Evolutionary conservation across 2,797 vertebrate species (phyloP).

Genomic region (Eidolon dupreanum): DNA sequence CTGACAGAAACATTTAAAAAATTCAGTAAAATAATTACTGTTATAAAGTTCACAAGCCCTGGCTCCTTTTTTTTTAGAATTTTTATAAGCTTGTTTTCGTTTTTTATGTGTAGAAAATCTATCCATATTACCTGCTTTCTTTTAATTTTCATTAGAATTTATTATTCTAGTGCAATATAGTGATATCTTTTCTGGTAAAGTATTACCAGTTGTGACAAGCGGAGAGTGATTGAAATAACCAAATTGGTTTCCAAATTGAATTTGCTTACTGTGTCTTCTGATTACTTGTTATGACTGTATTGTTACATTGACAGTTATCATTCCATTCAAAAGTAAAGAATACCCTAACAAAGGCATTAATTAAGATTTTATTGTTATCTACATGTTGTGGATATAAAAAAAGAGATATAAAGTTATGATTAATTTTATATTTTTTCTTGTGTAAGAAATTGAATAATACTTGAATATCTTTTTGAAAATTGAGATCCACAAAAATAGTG

Average conservation of each 20-base stretch:
- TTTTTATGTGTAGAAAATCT: not conserved
- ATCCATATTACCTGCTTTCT: not conserved
- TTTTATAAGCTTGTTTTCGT: not conserved
- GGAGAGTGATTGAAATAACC: not conserved
- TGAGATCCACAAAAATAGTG: not conserved
- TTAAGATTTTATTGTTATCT: not conserved
- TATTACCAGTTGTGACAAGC: not conserved
- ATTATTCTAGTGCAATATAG: not conserved
- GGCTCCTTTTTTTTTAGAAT: conserved; percentile 10
- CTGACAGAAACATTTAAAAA: conserved; percentile 48
- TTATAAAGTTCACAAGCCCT: conserved; percentile 23
- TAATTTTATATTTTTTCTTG: not conserved
- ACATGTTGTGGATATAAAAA: not conserved
- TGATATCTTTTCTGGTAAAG: not conserved
- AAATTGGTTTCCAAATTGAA: conserved; percentile 34
- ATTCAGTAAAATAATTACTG: conserved; percentile 49
- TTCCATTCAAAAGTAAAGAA: not conserved
- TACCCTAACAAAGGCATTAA: not conserved
- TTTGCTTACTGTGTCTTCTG: not conserved
- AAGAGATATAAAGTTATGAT: not conserved
- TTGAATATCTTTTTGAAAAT: not conserved
- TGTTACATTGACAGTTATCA: not conserved
- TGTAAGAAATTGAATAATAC: not conserved
- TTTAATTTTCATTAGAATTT: conserved; percentile 39
- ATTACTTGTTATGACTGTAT: conserved; percentile 1